A percentile compares a stretch with the other conserved stretches of the same genome.
Conservation (phyloP, 2,888 invertebrate species). For the Drosophila subsilvestris region DNA sequence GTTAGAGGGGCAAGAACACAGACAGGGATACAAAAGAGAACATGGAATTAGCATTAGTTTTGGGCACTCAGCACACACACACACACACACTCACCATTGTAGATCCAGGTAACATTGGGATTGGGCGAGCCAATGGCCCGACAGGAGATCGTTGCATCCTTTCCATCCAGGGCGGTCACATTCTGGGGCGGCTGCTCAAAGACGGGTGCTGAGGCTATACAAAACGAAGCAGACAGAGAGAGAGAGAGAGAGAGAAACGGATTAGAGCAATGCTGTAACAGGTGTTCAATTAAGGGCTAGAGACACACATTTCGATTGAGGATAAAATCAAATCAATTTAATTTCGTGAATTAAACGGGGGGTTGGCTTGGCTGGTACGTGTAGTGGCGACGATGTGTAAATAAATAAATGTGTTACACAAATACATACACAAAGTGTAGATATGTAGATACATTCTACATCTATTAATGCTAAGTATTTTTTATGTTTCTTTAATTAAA, state of each 20-base stretch:
- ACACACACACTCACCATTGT: constrained; percentile 89
- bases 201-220: constrained; percentile 92
- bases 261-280: background rate
- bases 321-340: too few species aligned
- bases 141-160: constrained; percentile 95
- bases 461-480: too few species aligned
- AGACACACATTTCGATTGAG: too few species aligned
- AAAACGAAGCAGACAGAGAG: background rate
- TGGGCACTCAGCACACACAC: constrained; percentile 9
- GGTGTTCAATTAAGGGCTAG: too few species aligned
- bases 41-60: constrained; percentile 28
- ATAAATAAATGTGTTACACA: too few species aligned
- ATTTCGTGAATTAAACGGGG: too few species aligned
- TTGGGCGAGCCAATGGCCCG: constrained; percentile 95
- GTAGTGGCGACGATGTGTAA: too few species aligned
- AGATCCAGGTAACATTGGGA: constrained; percentile 96
- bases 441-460: too few species aligned
- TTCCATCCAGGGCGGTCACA: constrained; percentile 95
- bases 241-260: background rate
- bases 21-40: constrained; percentile 24
- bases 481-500: too few species aligned
- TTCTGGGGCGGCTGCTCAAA: constrained; percentile 94
- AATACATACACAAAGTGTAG: too few species aligned
- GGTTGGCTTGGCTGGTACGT: too few species aligned
- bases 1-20: constrained; percentile 47